Evolutionary conservation across 2,888 invertebrate species (phyloP).

Genomic region (Ceramica pisi): DNA sequence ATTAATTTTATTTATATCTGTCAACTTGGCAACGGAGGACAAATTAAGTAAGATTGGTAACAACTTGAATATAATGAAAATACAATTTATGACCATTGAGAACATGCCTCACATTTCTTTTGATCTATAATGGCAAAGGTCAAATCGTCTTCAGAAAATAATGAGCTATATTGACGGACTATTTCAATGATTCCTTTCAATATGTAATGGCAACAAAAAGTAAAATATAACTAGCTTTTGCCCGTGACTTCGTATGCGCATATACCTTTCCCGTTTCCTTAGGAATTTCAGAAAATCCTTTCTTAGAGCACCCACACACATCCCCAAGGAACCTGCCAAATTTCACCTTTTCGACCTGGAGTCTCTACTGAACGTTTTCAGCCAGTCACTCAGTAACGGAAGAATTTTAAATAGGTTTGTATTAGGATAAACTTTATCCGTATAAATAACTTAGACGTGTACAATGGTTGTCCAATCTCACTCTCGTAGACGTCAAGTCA

Average conservation of each 20-base stretch:
- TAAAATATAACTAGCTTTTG: too few relatives aligned
- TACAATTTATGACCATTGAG: slow-evolving; percentile 9
- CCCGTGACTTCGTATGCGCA: too few relatives aligned
- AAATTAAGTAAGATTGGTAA: background rate
- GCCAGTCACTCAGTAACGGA: too few relatives aligned
- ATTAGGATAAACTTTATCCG: background rate
- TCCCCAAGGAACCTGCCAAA: too few relatives aligned
- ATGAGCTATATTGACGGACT: slow-evolving; percentile 37
- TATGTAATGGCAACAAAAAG: background rate
- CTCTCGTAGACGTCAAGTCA: background rate
- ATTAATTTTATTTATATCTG: slow-evolving; percentile 1
- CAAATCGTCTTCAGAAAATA: slow-evolving; percentile 28
- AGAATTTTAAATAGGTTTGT: too few relatives aligned
- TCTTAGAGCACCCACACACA: too few relatives aligned
- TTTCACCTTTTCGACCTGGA: too few relatives aligned
- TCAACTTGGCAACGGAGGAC: background rate
- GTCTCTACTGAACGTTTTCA: too few relatives aligned
- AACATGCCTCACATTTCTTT: slow-evolving; percentile 15
- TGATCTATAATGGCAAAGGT: slow-evolving; percentile 30
- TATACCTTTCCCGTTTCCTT: too few relatives aligned
- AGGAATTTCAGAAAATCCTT: too few relatives aligned
- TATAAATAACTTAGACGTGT: background rate
- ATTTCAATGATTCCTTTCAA: slow-evolving; percentile 14
- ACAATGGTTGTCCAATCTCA: background rate
- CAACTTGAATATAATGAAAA: background rate